Percentiles rank a stretch among this genome's conserved stretches.
phyloP scores from a whole-genome alignment of 2,797 vertebrate genomes.

The Chrysocyon brachyurus region DNA sequence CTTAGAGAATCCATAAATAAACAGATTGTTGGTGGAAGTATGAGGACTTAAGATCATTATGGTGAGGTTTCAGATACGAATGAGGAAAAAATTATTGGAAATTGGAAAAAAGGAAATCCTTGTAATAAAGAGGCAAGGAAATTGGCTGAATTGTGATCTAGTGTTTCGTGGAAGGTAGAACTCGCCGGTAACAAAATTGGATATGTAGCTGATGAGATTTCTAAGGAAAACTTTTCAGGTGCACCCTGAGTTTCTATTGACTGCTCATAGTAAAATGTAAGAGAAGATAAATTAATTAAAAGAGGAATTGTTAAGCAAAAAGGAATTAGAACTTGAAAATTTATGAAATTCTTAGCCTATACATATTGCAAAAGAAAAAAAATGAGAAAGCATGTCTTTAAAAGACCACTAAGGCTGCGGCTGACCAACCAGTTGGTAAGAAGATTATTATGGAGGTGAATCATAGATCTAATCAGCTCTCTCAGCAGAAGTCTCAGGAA shows the following conservation, averaged over 20 bases:
- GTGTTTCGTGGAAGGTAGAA: neutral
- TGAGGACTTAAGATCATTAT: neutral
- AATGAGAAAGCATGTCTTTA: neutral
- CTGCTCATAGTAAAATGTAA: neutral
- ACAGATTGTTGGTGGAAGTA: neutral
- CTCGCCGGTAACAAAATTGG: neutral
- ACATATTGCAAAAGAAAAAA: neutral
- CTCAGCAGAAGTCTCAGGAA: neutral
- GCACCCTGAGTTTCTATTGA: neutral
- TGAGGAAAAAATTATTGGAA: neutral
- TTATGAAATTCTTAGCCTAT: neutral
- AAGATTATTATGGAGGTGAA: neutral
- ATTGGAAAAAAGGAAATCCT: neutral
- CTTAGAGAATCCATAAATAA: neutral
- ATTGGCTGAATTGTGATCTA: neutral
- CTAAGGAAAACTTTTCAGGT: neutral
- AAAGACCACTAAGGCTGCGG: neutral
- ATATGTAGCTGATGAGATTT: neutral
- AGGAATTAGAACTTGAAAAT: neutral
- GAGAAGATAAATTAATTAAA: neutral
- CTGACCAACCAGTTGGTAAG: neutral
- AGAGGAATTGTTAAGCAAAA: neutral
- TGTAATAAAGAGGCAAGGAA: neutral
- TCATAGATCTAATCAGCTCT: neutral
- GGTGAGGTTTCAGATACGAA: neutral